These are phyloP conservation scores for Hymenopus coronatus DNA, from an alignment of 2,888 invertebrate genomes.

Conservation along the genomic window DNA sequence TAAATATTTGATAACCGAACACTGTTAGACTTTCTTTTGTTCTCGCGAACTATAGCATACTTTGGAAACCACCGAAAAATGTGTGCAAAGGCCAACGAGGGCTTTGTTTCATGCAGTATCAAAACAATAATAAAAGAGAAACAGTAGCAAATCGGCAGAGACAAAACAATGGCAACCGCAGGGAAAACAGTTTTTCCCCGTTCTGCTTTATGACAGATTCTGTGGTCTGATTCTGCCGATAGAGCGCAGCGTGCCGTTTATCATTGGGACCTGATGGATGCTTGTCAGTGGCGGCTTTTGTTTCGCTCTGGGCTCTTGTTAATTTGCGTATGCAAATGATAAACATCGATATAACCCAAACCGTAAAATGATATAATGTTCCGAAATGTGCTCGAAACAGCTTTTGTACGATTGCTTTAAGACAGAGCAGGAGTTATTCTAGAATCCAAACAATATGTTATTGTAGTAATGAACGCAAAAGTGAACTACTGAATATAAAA, in stretches of 20 bases:
- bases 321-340: background rate
- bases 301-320: background rate
- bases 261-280: background rate
- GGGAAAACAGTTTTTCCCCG: background rate
- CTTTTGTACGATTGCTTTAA: background rate
- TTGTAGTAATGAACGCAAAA: too few species aligned
- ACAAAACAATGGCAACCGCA: background rate
- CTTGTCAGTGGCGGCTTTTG: background rate
- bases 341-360: background rate
- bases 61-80: background rate
- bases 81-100: background rate
- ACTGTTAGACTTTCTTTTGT: background rate
- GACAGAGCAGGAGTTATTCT: too few species aligned
- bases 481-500: too few species aligned
- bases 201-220: background rate
- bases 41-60: background rate
- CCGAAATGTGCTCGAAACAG: background rate
- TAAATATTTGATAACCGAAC: background rate
- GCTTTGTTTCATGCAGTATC: background rate
- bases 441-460: too few species aligned
- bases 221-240: background rate
- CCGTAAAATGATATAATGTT: background rate
- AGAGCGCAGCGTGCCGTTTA: background rate
- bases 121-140: background rate
- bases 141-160: background rate